A percentile compares a stretch with the other conserved stretches of the same genome.
Conservation (phyloP, 2,797 vertebrate genomes). For the Chromis chromis region DNA sequence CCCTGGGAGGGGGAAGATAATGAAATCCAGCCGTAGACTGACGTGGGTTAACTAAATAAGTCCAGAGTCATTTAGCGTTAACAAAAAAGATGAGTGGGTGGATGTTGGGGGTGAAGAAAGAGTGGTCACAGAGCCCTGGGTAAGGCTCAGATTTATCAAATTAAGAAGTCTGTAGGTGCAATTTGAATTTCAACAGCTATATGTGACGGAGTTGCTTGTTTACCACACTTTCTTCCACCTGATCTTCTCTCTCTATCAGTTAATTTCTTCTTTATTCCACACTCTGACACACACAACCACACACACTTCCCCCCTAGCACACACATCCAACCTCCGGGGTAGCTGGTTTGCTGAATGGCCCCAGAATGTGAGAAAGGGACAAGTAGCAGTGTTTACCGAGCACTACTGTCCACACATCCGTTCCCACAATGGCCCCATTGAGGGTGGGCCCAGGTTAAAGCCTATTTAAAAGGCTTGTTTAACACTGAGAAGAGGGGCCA, state of each 20-base stretch:
- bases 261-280: slow-evolving; percentile 32
- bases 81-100: slow-evolving; percentile 67
- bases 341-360: slow-evolving; percentile 47
- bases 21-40: slow-evolving; percentile 77
- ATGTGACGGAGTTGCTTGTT: background rate
- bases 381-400: slow-evolving; percentile 83
- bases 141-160: slow-evolving; percentile 41
- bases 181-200: slow-evolving; percentile 9
- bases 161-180: slow-evolving; percentile 16
- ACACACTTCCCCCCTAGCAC: slow-evolving; percentile 7
- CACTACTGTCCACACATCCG: slow-evolving; percentile 86
- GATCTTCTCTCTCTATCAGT: slow-evolving; percentile 8
- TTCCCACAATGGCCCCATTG: slow-evolving; percentile 86
- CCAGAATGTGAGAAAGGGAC: slow-evolving; percentile 82
- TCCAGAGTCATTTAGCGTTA: slow-evolving; percentile 75
- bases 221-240: background rate
- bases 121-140: slow-evolving; percentile 43
- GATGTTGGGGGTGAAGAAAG: slow-evolving; percentile 51
- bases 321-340: slow-evolving; percentile 49
- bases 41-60: slow-evolving; percentile 82
- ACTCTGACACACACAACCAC: slow-evolving; percentile 26
- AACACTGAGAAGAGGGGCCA: slow-evolving; percentile 81
- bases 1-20: slow-evolving; percentile 79
- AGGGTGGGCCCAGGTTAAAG: slow-evolving; percentile 86
- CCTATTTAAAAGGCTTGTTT: slow-evolving; percentile 86